Evolutionary conservation across 2,113 vertebrate genomes (phyloP).

Genomic region (Galbula dea): DNA sequence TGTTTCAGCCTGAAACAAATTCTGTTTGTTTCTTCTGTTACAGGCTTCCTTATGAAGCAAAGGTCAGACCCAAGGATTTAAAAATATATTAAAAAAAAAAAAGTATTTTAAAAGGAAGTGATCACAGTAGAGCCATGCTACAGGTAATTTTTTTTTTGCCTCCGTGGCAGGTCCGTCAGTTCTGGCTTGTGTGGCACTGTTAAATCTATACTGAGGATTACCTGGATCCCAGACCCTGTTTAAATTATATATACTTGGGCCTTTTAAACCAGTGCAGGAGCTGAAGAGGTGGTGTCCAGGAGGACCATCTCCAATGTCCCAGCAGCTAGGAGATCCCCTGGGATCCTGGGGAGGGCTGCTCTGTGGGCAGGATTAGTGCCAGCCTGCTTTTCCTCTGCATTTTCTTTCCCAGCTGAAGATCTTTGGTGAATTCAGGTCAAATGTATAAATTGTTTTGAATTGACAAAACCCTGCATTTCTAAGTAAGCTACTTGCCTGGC

Average conservation of each 20-base stretch:
- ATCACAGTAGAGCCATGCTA: not conserved
- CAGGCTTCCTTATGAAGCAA: not conserved
- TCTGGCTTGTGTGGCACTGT: not conserved
- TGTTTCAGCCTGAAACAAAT: not conserved
- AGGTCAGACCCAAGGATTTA: not conserved
- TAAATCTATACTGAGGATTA: not conserved
- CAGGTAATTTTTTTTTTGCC: not conserved
- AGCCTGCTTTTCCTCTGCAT: not conserved
- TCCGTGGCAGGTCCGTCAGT: not conserved
- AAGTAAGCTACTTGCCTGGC: not conserved
- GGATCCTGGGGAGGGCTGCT: fast-evolving
- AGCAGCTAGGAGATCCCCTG: not conserved
- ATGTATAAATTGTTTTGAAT: not conserved
- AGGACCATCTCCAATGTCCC: not conserved
- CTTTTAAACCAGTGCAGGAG: not conserved
- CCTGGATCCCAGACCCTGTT: not conserved
- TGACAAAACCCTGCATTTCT: not conserved
- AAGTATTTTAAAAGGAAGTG: not conserved
- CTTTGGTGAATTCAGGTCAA: not conserved
- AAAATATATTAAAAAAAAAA: too few species aligned
- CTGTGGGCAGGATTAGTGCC: not conserved
- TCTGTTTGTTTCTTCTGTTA: not conserved
- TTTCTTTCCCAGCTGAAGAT: not conserved
- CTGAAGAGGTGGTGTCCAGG: not conserved
- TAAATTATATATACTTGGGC: not conserved